Percentiles rank a stretch among this genome's conserved stretches.
Conservation (phyloP, 1,140 invertebrate species). For the Rhopalosiphum maidis region DNA sequence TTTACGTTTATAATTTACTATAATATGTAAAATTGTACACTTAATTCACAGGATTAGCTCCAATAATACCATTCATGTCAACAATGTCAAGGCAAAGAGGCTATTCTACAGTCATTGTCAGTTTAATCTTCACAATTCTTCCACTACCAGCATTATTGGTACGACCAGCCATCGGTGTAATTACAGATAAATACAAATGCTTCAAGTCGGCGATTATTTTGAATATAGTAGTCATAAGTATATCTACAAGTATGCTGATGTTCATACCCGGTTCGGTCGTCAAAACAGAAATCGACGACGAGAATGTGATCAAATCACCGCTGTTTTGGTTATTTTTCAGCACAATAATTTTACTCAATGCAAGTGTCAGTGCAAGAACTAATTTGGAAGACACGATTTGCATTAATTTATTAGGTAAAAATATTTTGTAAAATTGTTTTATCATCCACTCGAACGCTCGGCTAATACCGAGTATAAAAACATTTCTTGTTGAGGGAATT, state of each 20-base stretch:
- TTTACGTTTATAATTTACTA: too few species aligned
- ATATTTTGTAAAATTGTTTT: too few species aligned
- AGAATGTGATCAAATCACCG: neutral
- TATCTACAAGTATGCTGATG: neutral
- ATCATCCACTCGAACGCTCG: too few species aligned
- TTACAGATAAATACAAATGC: constrained; percentile 79
- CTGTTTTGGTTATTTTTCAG: neutral
- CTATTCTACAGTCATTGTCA: constrained; percentile 77
- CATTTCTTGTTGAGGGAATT: too few species aligned
- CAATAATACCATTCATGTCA: constrained; percentile 81
- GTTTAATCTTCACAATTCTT: constrained; percentile 78
- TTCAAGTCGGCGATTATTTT: constrained; percentile 76
- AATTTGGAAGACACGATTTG: constrained; percentile 17
- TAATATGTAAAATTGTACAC: too few species aligned
- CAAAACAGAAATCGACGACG: neutral
- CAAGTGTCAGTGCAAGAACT: too few species aligned
- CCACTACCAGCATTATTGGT: constrained; percentile 80
- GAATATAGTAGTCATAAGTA: neutral
- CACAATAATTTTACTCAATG: neutral
- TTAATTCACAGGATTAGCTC: constrained; percentile 62
- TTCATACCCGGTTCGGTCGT: neutral
- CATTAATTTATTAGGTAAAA: neutral
- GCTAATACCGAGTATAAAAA: too few species aligned
- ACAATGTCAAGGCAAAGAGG: constrained; percentile 82
- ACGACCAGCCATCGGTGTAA: constrained; percentile 78